A percentile compares a stretch with the other conserved stretches of the same genome.
These are phyloP conservation scores for Sinosuthora webbiana DNA, from an alignment of 2,113 vertebrate genomes.

Conservation along the genomic window DNA sequence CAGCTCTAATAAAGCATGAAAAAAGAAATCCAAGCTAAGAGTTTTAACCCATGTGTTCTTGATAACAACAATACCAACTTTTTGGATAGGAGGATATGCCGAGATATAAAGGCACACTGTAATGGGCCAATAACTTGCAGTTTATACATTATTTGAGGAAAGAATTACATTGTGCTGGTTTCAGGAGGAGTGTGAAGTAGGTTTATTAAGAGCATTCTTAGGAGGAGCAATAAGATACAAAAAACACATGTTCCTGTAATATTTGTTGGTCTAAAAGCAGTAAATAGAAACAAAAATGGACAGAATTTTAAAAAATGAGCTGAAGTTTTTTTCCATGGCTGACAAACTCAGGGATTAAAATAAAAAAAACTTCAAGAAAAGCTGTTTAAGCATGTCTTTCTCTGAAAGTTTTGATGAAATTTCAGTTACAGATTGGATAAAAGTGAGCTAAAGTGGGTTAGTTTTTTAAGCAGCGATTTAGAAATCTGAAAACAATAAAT, in stretches of 20 bases:
- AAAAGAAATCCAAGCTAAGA: not conserved
- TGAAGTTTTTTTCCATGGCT: not conserved
- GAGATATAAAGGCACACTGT: not conserved
- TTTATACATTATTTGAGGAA: not conserved
- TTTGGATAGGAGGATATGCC: not conserved
- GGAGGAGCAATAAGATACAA: not conserved
- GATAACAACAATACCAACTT: not conserved
- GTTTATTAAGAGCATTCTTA: not conserved
- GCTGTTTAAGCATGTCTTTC: not conserved
- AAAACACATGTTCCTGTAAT: not conserved
- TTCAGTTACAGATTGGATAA: not conserved
- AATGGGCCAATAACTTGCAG: not conserved
- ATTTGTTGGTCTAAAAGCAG: not conserved
- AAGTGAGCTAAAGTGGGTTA: not conserved
- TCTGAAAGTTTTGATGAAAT: not conserved
- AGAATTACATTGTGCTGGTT: not conserved
- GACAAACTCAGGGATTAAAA: not conserved
- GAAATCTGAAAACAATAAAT: not conserved
- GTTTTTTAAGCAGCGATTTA: not conserved
- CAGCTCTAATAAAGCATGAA: not conserved
- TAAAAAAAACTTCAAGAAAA: not conserved
- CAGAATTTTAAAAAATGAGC: not conserved
- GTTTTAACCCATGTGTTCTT: not conserved
- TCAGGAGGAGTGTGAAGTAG: not conserved
- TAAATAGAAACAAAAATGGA: not conserved